Percentiles rank a stretch among this genome's conserved stretches.
Conservation (phyloP, 2,797 vertebrate species). For the Schizopygopsis malacanthus region DNA sequence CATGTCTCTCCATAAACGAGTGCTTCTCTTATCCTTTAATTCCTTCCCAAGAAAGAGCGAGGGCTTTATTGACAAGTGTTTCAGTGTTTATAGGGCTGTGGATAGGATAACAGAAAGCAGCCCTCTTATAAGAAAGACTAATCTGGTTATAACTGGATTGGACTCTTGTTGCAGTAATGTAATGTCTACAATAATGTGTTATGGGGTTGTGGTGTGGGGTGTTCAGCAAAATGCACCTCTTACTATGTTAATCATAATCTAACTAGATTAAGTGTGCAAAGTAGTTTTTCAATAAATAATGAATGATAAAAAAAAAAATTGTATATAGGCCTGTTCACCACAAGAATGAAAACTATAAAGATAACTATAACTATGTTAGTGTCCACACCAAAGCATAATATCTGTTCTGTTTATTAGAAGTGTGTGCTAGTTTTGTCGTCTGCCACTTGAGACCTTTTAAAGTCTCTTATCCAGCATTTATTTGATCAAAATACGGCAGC, state of each 20-base stretch:
- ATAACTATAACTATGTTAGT: too few species aligned
- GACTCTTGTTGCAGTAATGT: slow-evolving; percentile 43
- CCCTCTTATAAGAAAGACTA: slow-evolving; percentile 57
- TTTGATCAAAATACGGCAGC: neutral
- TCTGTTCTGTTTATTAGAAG: neutral
- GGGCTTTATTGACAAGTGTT: slow-evolving; percentile 67
- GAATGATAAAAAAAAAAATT: neutral
- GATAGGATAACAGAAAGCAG: slow-evolving; percentile 60
- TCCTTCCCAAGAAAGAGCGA: slow-evolving; percentile 58
- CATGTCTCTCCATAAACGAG: slow-evolving; percentile 69
- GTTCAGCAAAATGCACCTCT: neutral
- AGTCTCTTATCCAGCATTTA: neutral
- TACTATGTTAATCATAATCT: neutral
- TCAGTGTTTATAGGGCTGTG: slow-evolving; percentile 64
- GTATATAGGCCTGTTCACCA: neutral
- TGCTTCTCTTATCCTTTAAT: slow-evolving; percentile 67
- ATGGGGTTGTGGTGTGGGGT: neutral
- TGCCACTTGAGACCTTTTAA: neutral
- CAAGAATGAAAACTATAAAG: neutral
- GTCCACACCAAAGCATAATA: neutral
- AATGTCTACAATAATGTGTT: slow-evolving; percentile 28
- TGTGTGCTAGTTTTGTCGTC: neutral
- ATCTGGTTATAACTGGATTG: slow-evolving; percentile 60
- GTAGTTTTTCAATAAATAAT: neutral
- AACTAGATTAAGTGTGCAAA: neutral